Percentiles rank a stretch among this genome's conserved stretches.
Conservation (phyloP, 2,888 invertebrate genomes). For the Erynnis tages region DNA sequence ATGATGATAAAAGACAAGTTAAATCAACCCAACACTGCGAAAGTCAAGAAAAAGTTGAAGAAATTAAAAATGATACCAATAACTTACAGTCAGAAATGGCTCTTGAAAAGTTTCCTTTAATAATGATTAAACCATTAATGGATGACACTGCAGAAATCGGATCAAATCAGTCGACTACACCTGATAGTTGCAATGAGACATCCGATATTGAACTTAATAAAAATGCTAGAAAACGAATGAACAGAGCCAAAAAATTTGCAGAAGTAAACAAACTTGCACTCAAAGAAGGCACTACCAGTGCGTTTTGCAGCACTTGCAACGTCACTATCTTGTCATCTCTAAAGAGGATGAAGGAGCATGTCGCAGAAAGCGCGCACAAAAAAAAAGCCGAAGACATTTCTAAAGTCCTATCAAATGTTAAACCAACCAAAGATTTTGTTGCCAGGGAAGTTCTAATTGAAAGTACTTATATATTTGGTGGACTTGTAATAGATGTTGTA, state of each 20-base stretch:
- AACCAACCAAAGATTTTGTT: not conserved
- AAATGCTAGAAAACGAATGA: not conserved
- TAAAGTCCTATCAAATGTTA: not conserved
- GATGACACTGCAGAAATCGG: no score
- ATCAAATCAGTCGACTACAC: no score
- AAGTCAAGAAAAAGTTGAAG: no score
- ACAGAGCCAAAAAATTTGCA: slow-evolving; percentile 32
- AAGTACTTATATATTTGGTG: not conserved
- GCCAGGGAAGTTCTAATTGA: not conserved
- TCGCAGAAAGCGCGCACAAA: slow-evolving; percentile 41
- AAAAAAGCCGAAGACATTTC: slow-evolving; percentile 25
- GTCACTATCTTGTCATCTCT: slow-evolving; percentile 39
- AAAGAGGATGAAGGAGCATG: slow-evolving; percentile 45
- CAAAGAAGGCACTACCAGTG: slow-evolving; percentile 34
- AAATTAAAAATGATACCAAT: no score
- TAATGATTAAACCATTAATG: no score
- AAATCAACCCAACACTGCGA: no score
- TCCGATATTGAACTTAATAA: not conserved
- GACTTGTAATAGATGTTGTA: slow-evolving; percentile 26
- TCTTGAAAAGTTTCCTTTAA: no score
- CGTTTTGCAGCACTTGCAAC: slow-evolving; percentile 40
- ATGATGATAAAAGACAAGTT: no score
- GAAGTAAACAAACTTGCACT: slow-evolving; percentile 39
- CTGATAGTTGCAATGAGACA: no score
- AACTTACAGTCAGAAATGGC: no score